Conservation (phyloP, 2,797 vertebrate genomes). For the Hypotaenidia philippensis region DNA sequence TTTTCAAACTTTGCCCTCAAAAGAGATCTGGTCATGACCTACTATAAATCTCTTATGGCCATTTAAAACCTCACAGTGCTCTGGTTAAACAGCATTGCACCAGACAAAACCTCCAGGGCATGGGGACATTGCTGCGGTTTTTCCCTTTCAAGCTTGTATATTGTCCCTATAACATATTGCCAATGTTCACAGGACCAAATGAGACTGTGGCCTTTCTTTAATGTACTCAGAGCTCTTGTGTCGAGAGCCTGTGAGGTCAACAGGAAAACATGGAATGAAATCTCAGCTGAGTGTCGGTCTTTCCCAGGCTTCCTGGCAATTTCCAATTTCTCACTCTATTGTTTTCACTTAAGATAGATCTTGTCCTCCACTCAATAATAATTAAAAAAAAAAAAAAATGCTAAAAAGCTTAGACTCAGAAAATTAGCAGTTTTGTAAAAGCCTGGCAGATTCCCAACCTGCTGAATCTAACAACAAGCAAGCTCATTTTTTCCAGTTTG, state of each 20-base stretch:
- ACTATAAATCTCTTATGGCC: conserved; percentile 69
- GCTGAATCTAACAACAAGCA: not conserved
- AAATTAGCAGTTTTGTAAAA: conserved; percentile 38
- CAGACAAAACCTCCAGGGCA: conserved; percentile 71
- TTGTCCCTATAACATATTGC: conserved; percentile 70
- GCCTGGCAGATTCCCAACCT: conserved; percentile 9
- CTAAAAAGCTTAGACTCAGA: conserved; percentile 4
- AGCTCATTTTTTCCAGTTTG: conserved; percentile 14
- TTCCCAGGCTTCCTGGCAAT: conserved; percentile 70
- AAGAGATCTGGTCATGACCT: conserved; percentile 71
- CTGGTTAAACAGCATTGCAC: conserved; percentile 66
- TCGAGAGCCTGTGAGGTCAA: conserved; percentile 62
- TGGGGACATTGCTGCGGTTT: conserved; percentile 56
- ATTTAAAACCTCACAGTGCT: conserved; percentile 67
- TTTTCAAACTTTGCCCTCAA: conserved; percentile 75
- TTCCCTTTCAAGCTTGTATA: conserved; percentile 68
- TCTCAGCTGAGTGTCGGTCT: conserved; percentile 11
- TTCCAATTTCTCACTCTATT: conserved; percentile 52
- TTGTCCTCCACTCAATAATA: not conserved
- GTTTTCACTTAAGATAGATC: conserved; percentile 49
- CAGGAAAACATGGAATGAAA: conserved; percentile 70
- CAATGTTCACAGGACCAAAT: conserved; percentile 68
- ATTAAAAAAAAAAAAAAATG: not conserved
- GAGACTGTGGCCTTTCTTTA: conserved; percentile 71
- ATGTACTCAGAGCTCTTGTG: conserved; percentile 67